Evolutionary conservation across 2,113 vertebrate species (phyloP).

Genomic region (Brachyhypopomus gauderio): DNA sequence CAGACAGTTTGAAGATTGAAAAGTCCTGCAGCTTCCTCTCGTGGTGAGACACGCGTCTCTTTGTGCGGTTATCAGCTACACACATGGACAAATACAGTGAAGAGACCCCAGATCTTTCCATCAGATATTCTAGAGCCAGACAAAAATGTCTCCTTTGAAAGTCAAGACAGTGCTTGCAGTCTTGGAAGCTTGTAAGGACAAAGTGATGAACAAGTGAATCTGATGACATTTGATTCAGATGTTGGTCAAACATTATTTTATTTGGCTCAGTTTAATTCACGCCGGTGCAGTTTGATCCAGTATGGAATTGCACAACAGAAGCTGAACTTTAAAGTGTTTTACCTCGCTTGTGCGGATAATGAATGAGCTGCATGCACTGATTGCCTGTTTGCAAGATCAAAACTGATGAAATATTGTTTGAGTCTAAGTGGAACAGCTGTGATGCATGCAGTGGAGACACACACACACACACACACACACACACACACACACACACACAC

Average conservation of each 20-base stretch:
- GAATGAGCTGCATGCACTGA: background rate
- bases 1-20: slow-evolving; percentile 90
- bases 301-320: background rate
- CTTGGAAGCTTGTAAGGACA: too few relatives aligned
- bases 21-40: slow-evolving; percentile 94
- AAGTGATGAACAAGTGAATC: background rate
- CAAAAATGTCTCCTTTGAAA: background rate
- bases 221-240: background rate
- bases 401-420: slow-evolving; percentile 2
- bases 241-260: background rate
- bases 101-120: background rate
- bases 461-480: slow-evolving; percentile 31
- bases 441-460: background rate
- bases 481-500: too few relatives aligned
- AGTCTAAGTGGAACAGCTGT: background rate
- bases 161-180: background rate
- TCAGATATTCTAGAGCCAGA: background rate
- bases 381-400: background rate
- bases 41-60: slow-evolving; percentile 86
- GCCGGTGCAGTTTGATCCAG: background rate
- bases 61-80: slow-evolving; percentile 88
- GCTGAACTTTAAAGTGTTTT: too few relatives aligned
- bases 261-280: background rate
- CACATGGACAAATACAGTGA: slow-evolving; percentile 50
- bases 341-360: background rate